A percentile compares a stretch with the other conserved stretches of the same genome.
Conservation (phyloP, 2,888 invertebrate genomes). For the Amiota communis region DNA sequence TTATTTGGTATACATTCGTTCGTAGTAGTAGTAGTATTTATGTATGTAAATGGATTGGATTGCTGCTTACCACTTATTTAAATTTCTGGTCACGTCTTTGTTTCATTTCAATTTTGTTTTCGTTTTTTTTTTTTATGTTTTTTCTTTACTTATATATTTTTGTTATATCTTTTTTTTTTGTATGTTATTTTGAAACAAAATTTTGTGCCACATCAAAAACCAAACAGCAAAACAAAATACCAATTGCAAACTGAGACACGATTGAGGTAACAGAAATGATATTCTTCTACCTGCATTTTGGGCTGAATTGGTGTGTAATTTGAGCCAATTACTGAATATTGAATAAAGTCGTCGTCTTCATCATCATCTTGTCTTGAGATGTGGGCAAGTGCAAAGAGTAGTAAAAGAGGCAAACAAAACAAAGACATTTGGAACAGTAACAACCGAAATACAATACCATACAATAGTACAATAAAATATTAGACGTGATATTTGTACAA, state of each 20-base stretch:
- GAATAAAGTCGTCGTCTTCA: too few relatives aligned
- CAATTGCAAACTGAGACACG: conserved; percentile 5
- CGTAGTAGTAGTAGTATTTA: too few relatives aligned
- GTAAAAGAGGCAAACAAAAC: too few relatives aligned
- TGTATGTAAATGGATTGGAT: too few relatives aligned
- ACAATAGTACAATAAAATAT: too few relatives aligned
- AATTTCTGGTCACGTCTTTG: conserved; percentile 31
- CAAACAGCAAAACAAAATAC: conserved; percentile 42
- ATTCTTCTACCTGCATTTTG: conserved; percentile 15
- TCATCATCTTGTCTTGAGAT: too few relatives aligned
- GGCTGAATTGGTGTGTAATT: conserved; percentile 55
- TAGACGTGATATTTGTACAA: too few relatives aligned
- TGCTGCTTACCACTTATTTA: conserved; percentile 11
- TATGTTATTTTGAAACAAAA: conserved; percentile 59
- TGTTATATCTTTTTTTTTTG: conserved; percentile 60
- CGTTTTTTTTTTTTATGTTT: conserved; percentile 52
- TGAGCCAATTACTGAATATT: conserved; percentile 54
- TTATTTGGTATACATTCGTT: not conserved
- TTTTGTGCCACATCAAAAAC: conserved; percentile 53
- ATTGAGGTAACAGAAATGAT: not conserved
- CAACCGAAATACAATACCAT: too few relatives aligned
- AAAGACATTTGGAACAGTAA: too few relatives aligned
- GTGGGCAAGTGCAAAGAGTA: too few relatives aligned
- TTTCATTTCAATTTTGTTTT: conserved; percentile 27
- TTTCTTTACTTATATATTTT: conserved; percentile 59